phyloP scores from a whole-genome alignment of 35 echinoderm and acorn worm species.

The Strongylocentrotus purpuratus region DNA sequence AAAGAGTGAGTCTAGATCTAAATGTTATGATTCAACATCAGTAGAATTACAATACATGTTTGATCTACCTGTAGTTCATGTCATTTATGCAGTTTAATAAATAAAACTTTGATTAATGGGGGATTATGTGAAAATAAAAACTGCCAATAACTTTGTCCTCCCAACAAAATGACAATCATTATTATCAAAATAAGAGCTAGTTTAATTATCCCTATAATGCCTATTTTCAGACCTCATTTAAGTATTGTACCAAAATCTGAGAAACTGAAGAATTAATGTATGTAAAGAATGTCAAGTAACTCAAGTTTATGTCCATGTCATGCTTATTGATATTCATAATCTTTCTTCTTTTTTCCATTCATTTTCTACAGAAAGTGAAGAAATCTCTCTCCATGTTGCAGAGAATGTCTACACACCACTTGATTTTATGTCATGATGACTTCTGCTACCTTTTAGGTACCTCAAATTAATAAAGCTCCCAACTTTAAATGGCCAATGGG shows the following conservation, averaged over 20 bases:
- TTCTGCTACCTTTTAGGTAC: not conserved
- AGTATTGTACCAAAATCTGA: not conserved
- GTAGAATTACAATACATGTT: not conserved
- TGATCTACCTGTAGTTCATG: not conserved
- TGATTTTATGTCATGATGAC: not conserved
- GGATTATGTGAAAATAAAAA: not conserved
- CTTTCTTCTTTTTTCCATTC: not conserved
- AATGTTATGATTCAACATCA: not conserved
- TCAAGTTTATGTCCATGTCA: not conserved
- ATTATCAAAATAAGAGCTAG: not conserved
- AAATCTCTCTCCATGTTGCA: not conserved
- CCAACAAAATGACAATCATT: not conserved
- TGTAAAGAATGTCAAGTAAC: not conserved
- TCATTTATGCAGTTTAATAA: not conserved
- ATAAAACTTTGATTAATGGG: not conserved
- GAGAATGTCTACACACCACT: constrained; percentile 29
- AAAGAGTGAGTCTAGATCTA: not conserved
- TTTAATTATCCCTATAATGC: too few relatives aligned
- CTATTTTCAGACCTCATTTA: not conserved
- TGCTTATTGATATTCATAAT: not conserved
- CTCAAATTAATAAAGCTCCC: not conserved
- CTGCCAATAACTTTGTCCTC: not conserved
- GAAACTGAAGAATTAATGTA: not conserved
- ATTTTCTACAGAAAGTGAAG: constrained; percentile 9
- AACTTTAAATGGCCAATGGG: not conserved